Conservation (phyloP, 2,888 invertebrate genomes). For the Blastobasis lacticolella region DNA sequence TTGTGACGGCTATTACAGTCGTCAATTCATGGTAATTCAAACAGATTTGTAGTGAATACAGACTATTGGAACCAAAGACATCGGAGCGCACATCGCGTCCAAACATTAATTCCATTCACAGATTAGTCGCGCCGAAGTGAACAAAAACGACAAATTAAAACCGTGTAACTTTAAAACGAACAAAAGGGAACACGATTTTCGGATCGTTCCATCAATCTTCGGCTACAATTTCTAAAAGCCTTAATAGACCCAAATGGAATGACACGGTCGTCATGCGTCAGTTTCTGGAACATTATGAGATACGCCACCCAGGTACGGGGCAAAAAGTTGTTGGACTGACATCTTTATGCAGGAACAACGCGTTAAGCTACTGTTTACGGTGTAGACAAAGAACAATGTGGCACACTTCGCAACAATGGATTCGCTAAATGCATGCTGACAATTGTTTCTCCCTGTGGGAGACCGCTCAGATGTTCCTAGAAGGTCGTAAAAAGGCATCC, state of each 20-base stretch:
- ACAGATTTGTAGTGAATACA: too few species aligned
- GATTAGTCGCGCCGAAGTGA: not conserved
- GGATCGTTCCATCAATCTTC: constrained; percentile 18
- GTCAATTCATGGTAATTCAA: too few species aligned
- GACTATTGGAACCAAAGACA: too few species aligned
- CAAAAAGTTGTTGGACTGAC: constrained; percentile 7
- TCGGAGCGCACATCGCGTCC: too few species aligned
- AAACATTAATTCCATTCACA: too few species aligned
- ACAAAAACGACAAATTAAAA: constrained; percentile 2
- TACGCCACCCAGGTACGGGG: not conserved
- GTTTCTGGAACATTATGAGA: constrained; percentile 34
- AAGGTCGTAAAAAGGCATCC: constrained; percentile 33
- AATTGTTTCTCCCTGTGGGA: constrained; percentile 44
- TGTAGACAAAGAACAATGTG: constrained; percentile 20
- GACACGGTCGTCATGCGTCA: constrained; percentile 28
- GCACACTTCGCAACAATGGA: constrained; percentile 34
- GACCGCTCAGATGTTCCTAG: constrained; percentile 33
- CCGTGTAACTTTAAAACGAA: constrained; percentile 4
- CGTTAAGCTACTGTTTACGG: constrained; percentile 46
- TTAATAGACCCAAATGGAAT: constrained; percentile 21
- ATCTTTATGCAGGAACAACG: constrained; percentile 27
- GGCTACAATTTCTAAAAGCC: constrained; percentile 14
- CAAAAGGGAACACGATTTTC: not conserved
- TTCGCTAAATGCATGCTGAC: constrained; percentile 26
- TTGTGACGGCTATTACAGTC: too few species aligned